Base-by-base conservation (phyloP, 2,888 invertebrate species). In the Brachycybe producta region DNA sequence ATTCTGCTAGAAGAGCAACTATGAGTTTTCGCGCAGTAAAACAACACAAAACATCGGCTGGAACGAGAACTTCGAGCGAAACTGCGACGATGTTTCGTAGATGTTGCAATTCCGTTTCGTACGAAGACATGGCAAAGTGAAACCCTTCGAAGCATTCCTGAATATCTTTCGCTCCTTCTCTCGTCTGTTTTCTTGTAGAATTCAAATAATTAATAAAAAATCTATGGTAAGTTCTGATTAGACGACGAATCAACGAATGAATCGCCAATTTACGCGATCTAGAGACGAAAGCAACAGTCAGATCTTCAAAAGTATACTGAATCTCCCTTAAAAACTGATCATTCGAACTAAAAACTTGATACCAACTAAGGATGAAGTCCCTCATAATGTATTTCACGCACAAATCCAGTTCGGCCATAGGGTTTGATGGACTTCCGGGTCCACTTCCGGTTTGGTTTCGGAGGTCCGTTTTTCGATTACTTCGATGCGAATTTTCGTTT, bases 241-340 rank as follows among this genome's bases (percentile, higher is more conserved):
- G 32, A 26, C 42, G 43, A 23, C 30, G 44, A 3, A 41, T n/a
- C n/a, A 52, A 40, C 7, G 26, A 15, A 15, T 34, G 24, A n/a
- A 36, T 32, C 15, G 45, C 40, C 35, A 52, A 19, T 43, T 54
- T 52, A 11, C 52, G 28, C n/a, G 42, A 35, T 30, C 54, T 30
- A 3, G 52, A 54, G 2, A 47, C 47, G 21, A 54, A 39, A 3
- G 54, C 54, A 4, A 52, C 54, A 7, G 51, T 48, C 7, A 54
- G 21, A 41, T 54, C 54, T 32, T 54, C 54, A 24, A 54, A 32
- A 15, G 46, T 35, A 23, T 54, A 54, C 19, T 49, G 42, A 21
- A 52, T 41, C 35, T 54, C 54, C 5, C 44, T 49, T 7, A 47
- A 38, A 36, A 54, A 54, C 36, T 54, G 54, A 17, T 52, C 48